Evolutionary conservation across 2,113 vertebrate genomes (phyloP).

Genomic region (Orthochromis malagaraziensis): DNA sequence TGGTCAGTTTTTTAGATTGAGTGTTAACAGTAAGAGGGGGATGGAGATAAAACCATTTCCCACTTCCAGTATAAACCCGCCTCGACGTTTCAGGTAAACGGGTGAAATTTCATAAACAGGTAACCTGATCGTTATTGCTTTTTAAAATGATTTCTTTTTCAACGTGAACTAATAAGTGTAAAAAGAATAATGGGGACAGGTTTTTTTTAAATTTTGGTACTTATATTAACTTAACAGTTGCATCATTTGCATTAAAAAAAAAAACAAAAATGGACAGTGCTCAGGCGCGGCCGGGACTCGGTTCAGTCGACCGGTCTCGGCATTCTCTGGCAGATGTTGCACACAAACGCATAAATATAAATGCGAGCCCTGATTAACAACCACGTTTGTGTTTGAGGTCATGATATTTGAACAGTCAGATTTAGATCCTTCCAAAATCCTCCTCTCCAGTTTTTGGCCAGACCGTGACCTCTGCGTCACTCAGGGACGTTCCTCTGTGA

Average conservation of each 20-base stretch:
- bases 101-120: fast-evolving
- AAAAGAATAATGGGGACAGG: not conserved
- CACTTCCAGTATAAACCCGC: fast-evolving
- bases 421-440: slow-evolving; percentile 21
- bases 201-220: not conserved
- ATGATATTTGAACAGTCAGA: not conserved
- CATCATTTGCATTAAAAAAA: not conserved
- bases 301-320: fast-evolving
- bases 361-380: not conserved
- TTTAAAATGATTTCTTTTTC: not conserved
- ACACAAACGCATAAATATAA: not conserved
- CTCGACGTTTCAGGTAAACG: not conserved
- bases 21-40: not conserved
- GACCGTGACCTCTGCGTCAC: slow-evolving; percentile 64
- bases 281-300: fast-evolving
- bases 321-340: not conserved
- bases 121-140: not conserved
- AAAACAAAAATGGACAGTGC: not conserved
- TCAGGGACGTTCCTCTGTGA: slow-evolving; percentile 61
- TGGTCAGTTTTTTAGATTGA: not conserved
- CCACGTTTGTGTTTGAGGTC: not conserved
- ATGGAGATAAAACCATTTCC: not conserved
- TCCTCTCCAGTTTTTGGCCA: slow-evolving; percentile 10
- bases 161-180: fast-evolving
- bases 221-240: not conserved